Evolutionary conservation across 2,888 invertebrate species (phyloP), one percentile per base, ranked within the genome.

Genomic region (Brachyptera putata): DNA sequence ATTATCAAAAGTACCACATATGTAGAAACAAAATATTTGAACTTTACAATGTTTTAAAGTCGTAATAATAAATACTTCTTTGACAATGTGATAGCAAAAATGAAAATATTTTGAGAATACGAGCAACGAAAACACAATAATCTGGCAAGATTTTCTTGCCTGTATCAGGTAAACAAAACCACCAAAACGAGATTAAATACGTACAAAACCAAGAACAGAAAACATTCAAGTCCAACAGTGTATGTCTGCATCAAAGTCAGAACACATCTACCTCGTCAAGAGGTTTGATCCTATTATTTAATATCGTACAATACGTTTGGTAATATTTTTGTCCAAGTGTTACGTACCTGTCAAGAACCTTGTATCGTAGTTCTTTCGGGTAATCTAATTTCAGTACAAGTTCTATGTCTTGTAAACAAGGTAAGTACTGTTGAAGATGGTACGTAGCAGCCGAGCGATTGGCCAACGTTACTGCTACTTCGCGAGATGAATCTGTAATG

Each of bases 391-490:
- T 74, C 1, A 87, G 71, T 13, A 87, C 83, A 59, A 86, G 80
- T 53, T 83, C 78, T n/a, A 88, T 84, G 69, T 93, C 92, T 7
- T 80, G 76, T 37, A 93, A 71, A 0, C 87, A 81, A 48, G 84
- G 79, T 64, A 85, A 81, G 70, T 81, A 84, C 65, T 83, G 81
- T 62, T 84, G 77, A 71, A 90, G 72, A 69, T 90, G 88, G 69
- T 86, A 88, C 36, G 90, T 77, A 0, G 87, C 82, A 0, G 92
- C 92, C 26, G 92, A 91, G 9, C 92, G 82, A 72, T 92, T 93
- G 1, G 89, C 91, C 66, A 87, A 76, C 3, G 88, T 77, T 39
- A 91, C 82, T 0, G 88, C 79, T 2, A 86, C 72, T 57, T 89
- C 84, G 77, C 75, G 62, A 2, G 53, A 34, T 30, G 46, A 34